Evolutionary conservation across 2,888 invertebrate species (phyloP).

Genomic region (Ectemnius cavifrons): DNA sequence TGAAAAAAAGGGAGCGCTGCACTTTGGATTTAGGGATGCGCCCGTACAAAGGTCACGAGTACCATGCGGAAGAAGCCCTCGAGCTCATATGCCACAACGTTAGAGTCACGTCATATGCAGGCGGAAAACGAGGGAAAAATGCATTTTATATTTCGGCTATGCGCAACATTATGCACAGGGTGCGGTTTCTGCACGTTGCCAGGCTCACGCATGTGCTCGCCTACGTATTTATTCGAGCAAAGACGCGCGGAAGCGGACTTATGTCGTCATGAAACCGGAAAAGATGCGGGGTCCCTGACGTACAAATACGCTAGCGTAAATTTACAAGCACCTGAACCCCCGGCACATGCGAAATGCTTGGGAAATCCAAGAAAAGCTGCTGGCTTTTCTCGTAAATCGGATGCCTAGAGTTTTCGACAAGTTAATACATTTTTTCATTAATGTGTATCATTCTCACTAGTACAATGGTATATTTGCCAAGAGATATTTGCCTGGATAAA

Average conservation of each 20-base stretch:
- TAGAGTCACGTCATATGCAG: not conserved
- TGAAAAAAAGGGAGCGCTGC: no score
- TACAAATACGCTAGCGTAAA: constrained; percentile 29
- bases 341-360: not conserved
- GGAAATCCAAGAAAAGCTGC: not conserved
- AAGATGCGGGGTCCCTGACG: not conserved
- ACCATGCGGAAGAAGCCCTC: no score
- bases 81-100: no score
- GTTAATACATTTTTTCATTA: no score
- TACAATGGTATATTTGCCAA: no score
- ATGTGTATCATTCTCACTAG: no score
- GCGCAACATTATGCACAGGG: not conserved
- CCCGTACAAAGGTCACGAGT: no score
- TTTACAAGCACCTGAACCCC: constrained; percentile 19
- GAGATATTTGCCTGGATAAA: no score
- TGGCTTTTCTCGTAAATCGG: not conserved
- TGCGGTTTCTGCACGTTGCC: not conserved
- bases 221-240: not conserved
- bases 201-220: not conserved
- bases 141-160: not conserved
- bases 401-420: no score
- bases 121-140: constrained; percentile 1
- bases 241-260: not conserved
- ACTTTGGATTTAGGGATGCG: no score
- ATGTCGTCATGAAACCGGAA: not conserved